Conservation (phyloP, 1,140 invertebrate genomes). For the Eriocheir sinensis region DNA sequence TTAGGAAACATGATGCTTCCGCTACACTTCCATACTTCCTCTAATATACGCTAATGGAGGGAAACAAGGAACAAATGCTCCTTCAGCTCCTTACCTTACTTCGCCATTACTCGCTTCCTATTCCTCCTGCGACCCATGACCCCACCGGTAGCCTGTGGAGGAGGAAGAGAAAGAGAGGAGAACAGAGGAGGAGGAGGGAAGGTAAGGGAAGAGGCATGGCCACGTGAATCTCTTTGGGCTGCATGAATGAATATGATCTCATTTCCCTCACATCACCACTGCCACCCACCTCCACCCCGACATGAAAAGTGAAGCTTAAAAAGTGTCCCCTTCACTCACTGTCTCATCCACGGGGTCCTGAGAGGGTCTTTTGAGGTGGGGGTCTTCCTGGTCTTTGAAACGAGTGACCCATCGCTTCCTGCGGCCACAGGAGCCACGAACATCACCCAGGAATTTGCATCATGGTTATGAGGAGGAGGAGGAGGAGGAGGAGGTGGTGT, state of each 20-base stretch:
- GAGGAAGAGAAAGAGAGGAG: neutral
- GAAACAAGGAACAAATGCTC: no score
- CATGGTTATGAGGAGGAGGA: neutral
- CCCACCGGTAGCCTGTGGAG: no score
- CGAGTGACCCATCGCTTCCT: constrained; percentile 57
- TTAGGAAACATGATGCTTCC: no score
- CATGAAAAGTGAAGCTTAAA: constrained; percentile 57
- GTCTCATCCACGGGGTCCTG: constrained; percentile 43
- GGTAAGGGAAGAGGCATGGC: neutral
- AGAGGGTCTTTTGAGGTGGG: constrained; percentile 26
- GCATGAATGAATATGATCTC: constrained; percentile 34
- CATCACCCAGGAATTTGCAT: constrained; percentile 46
- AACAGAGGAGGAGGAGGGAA: neutral
- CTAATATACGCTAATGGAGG: no score
- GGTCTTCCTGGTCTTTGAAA: constrained; percentile 62
- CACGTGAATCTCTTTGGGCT: neutral
- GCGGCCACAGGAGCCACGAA: neutral
- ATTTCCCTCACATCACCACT: constrained; percentile 3
- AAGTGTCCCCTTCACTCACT: constrained; percentile 68
- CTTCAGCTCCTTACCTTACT: neutral
- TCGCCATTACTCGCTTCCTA: neutral
- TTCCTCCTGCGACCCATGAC: neutral
- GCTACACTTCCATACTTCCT: neutral
- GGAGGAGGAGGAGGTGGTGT: neutral
- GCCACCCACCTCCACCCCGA: neutral